Evolutionary conservation across 2,113 vertebrate species (phyloP).

Genomic region (Enhydra lutris): DNA sequence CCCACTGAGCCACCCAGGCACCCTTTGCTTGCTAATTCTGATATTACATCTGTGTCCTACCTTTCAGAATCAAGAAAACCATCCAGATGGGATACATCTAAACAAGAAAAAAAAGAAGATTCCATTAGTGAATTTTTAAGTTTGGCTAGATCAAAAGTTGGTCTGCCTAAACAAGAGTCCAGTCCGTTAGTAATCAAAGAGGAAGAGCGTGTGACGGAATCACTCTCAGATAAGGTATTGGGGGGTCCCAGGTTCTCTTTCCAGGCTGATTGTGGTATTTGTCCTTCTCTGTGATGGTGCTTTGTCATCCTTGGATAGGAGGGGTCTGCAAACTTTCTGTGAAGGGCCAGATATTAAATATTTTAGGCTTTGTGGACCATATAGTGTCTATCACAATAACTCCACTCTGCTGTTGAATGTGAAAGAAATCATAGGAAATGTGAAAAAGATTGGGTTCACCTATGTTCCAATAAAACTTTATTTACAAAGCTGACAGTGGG

Average conservation of each 20-base stretch:
- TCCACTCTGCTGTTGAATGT: neutral
- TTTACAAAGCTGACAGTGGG: neutral
- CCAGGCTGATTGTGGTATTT: neutral
- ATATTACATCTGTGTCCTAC: neutral
- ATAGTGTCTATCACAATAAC: neutral
- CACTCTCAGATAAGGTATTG: conserved; percentile 68
- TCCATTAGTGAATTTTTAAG: conserved; percentile 85
- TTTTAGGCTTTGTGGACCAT: neutral
- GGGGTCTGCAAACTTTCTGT: neutral
- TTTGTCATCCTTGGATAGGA: neutral
- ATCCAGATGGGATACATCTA: conserved; percentile 93
- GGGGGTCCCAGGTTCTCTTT: neutral
- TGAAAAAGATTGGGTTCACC: neutral
- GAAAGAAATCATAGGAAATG: neutral
- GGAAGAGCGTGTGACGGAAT: neutral
- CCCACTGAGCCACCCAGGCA: too few relatives aligned
- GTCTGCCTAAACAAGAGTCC: conserved; percentile 67
- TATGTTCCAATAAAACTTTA: neutral
- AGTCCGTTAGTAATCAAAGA: conserved; percentile 24
- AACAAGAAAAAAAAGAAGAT: conserved; percentile 84
- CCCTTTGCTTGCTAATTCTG: neutral
- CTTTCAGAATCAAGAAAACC: conserved; percentile 85
- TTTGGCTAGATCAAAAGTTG: conserved; percentile 81
- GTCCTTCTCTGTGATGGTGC: neutral
- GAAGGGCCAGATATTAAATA: neutral